Base-by-base conservation (phyloP, 2,113 vertebrate genomes). In the Rhinopomastus cyanomelas region DNA sequence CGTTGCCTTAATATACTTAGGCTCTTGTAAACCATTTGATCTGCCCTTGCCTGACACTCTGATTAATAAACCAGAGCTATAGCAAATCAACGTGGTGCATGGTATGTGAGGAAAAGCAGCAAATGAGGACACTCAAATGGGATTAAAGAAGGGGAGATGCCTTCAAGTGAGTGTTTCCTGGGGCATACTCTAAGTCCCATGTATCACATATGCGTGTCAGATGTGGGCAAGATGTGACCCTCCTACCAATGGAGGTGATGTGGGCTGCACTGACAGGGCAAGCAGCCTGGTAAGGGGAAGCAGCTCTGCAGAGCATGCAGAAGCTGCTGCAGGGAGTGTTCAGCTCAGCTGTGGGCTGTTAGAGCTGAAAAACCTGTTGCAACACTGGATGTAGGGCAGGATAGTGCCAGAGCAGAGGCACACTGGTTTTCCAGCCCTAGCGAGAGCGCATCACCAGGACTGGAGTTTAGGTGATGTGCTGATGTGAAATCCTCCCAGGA, bases 31-130 rank as follows among this genome's bases (percentile, higher is more conserved):
- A 77, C 90, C 86, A 84, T 93, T 94, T 93, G 90, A 87, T 94
- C 94, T 96, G 95, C 83, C 92, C 89, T 92, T 93, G 88, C 77
- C 68, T 92, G 90, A 88, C 93, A 89, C 66, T 53, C 85, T 93
- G 84, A 91, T 92, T 96, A 93, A 95, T 93, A 96, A 88, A 90
- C 66, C 77, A 71, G 61, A 78, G 73, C 1, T 3, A 81, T 0
- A 88, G 86, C 3, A 0, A 81, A 72, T 88, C 8, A 4, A 64
- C 85, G 46, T 12, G 64, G 75, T 64, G 36, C 55, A 66, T 0
- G 6, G 83, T 74, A 67, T 19, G 25, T 37, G 7, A 1, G 0
- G 60, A 60, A 86, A 92, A 91, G 65, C 37, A 12, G 69, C 34
- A 85, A 91, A 81, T 52, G 44, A 90, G 80, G 59, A 36, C 22